Base-by-base conservation (phyloP, 2,113 vertebrate species). In the Eptesicus fuscus region DNA sequence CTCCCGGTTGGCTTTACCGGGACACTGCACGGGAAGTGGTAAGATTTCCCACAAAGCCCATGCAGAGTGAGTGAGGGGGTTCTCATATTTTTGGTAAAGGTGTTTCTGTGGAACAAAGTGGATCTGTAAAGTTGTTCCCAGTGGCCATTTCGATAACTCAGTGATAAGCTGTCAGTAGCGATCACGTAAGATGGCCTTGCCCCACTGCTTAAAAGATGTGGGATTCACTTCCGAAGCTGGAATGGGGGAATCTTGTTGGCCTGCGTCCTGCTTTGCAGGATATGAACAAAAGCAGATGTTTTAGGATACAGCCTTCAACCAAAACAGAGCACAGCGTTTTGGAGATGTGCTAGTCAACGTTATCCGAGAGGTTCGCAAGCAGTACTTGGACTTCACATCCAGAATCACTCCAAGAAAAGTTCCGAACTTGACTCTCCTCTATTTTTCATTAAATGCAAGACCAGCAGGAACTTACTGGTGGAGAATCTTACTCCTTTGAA, bases 371-470 rank as follows among this genome's bases (percentile, higher is more conserved):
- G 13, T 88, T 84, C 35, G 35, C 61, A 92, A 93, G 65, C 14
- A 73, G 23, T 88, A 69, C 84, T 92, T 95, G 73, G 9, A 59
- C 49, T 95, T 88, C 82, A 89, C 70, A 79, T 94, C 91, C 40
- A 91, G n/a, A 32, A 35, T 77, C 49, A 49, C 47, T 95, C 61
- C 89, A 89, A 85, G 65, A 90, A 93, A 73, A 74, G 44, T 79
- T 93, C 22, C 14, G 93, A 44, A 73, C 79, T 28, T 67, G n/a
- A 67, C 18, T 70, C 37, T 14, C 35, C 2, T 84, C 2, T 84
- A 37, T 84, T 94, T 91, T 93, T 91, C 28, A 96, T 47, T 93
- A 79, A 90, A 35, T 85, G 16, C 8, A 88, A 95, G 92, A 63
- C 44, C 40, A 73, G 42, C 17, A 77, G 37, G 82, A 71, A 67